A percentile compares a stretch with the other conserved stretches of the same genome.
Conservation (phyloP, 1,140 invertebrate species). For the Scaptomyza montana region DNA sequence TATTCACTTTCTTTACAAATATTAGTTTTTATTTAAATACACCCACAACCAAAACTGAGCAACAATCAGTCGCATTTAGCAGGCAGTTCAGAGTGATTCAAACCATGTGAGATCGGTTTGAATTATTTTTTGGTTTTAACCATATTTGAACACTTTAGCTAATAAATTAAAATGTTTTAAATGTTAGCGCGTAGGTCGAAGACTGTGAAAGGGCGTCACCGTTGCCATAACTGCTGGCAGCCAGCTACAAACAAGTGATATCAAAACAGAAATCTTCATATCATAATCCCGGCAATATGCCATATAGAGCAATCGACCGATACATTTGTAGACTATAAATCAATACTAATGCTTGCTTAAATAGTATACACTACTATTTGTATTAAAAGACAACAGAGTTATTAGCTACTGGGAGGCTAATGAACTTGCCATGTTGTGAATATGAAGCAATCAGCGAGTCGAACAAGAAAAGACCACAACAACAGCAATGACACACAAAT, state of each 20-base stretch:
- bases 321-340: constrained; percentile 38
- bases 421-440: constrained; percentile 46
- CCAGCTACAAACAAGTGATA: constrained; percentile 23
- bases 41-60: constrained; percentile 18
- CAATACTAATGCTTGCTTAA: constrained; percentile 28
- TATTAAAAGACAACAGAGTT: constrained; percentile 1
- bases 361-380: constrained; percentile 1
- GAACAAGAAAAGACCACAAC: constrained; percentile 20
- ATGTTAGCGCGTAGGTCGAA: constrained; percentile 40
- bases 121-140: constrained; percentile 27
- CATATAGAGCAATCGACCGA: constrained; percentile 36
- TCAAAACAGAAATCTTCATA: constrained; percentile 52
- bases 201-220: constrained; percentile 50
- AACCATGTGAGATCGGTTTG: background rate
- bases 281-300: constrained; percentile 30
- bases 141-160: constrained; percentile 31
- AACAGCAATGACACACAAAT: constrained; percentile 23
- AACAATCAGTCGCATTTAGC: constrained; percentile 8
- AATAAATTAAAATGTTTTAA: constrained; percentile 59
- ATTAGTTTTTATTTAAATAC: background rate
- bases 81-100: constrained; percentile 10
- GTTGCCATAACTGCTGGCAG: constrained; percentile 45
- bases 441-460: constrained; percentile 37
- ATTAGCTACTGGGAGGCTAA: constrained; percentile 40
- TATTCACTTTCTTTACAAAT: constrained; percentile 14